A percentile compares a stretch with the other conserved stretches of the same genome.
Evolutionary conservation across 2,797 vertebrate genomes (phyloP).

Genomic region (Brachymystax lenok): DNA sequence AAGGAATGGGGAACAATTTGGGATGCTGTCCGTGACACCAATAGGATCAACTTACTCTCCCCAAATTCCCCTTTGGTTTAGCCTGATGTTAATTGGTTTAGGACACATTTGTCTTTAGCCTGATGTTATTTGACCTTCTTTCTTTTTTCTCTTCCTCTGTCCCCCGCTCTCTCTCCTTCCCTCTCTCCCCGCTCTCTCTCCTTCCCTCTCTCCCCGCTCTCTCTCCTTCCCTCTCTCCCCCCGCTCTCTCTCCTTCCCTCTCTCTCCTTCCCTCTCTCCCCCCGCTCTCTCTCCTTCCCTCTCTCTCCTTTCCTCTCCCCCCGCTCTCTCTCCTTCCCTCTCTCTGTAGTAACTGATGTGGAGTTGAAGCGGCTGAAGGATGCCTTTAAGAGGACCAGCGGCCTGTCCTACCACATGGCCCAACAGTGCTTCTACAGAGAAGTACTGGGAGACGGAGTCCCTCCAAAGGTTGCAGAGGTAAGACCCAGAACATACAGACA

Average conservation of each 20-base stretch:
- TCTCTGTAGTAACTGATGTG: constrained; percentile 89
- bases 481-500: constrained; percentile 34
- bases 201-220: not conserved
- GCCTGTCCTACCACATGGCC: constrained; percentile 94
- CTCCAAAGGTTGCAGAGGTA: constrained; percentile 97
- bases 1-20: no score
- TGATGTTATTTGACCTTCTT: not conserved
- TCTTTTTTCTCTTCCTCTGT: not conserved
- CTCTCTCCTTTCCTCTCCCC: no score
- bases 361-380: constrained; percentile 96
- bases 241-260: constrained; percentile 1
- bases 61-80: no score
- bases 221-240: not conserved
- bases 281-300: no score
- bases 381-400: constrained; percentile 98
- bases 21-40: no score
- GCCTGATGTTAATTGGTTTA: no score
- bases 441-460: constrained; percentile 96
- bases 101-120: no score
- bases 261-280: not conserved
- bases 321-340: not conserved
- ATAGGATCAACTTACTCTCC: no score
- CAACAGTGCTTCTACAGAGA: constrained; percentile 98
- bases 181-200: not conserved
- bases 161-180: no score